These are phyloP conservation scores for Prunella fulvescens DNA, from an alignment of 2,113 vertebrate species.

Conservation along the genomic window DNA sequence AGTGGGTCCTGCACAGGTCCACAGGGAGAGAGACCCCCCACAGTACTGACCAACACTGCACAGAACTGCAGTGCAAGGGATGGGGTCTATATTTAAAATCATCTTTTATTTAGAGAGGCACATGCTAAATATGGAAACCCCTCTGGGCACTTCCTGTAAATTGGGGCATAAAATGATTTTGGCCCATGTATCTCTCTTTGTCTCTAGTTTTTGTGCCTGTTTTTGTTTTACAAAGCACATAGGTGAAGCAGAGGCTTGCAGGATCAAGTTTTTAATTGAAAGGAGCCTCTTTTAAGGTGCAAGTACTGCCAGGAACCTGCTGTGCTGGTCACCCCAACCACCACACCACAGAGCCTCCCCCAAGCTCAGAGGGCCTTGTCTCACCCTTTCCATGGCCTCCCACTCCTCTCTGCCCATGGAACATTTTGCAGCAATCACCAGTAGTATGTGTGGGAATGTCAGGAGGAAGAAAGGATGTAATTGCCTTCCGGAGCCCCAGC, in stretches of 20 bases:
- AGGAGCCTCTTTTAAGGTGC: background rate
- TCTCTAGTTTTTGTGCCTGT: background rate
- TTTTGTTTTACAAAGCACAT: background rate
- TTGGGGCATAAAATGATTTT: background rate
- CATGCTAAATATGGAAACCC: background rate
- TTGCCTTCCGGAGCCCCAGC: background rate
- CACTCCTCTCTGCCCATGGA: background rate
- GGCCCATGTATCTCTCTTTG: background rate
- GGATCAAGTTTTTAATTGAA: background rate
- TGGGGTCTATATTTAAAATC: background rate
- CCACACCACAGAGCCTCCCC: background rate
- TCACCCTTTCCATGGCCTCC: background rate
- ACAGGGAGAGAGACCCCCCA: background rate
- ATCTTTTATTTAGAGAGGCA: background rate
- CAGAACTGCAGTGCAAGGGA: background rate
- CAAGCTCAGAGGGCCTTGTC: background rate
- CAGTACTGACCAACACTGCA: background rate
- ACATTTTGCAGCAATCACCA: background rate
- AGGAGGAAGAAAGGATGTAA: background rate
- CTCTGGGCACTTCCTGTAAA: background rate
- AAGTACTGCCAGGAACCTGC: background rate
- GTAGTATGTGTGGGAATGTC: conserved; percentile 4
- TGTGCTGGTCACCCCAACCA: background rate
- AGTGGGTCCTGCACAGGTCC: background rate
- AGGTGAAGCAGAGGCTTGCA: background rate